Percentiles rank a stretch among this genome's conserved stretches.
phyloP scores from a whole-genome alignment of 92 coral and sea anemone genomes.

The Anthopleura xanthogrammica region DNA sequence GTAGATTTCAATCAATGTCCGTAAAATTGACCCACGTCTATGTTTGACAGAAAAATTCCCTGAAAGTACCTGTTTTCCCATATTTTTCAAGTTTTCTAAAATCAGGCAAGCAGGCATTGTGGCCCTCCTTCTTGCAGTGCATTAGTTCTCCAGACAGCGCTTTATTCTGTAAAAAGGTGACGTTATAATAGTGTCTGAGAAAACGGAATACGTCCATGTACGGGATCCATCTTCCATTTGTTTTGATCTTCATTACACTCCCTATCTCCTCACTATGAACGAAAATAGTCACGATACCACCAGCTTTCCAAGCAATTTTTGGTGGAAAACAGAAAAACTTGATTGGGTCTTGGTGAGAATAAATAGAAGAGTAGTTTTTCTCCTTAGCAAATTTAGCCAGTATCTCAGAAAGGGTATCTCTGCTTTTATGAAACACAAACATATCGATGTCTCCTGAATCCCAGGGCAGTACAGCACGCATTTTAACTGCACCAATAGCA shows the following conservation, averaged over 20 bases:
- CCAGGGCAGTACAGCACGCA: slow-evolving; percentile 60
- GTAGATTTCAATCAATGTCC: no score
- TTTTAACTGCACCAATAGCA: slow-evolving; percentile 56
- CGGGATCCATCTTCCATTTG: neutral
- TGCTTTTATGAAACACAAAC: slow-evolving; percentile 14
- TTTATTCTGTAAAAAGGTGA: neutral
- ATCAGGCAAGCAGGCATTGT: neutral
- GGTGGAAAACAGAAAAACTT: neutral
- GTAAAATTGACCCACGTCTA: no score
- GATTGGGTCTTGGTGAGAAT: neutral
- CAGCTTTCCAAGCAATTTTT: neutral
- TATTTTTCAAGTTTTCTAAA: neutral
- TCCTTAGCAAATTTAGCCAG: slow-evolving; percentile 14
- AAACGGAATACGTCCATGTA: neutral
- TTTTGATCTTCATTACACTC: neutral
- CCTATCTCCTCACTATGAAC: neutral
- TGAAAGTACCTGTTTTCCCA: neutral
- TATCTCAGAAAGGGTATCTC: neutral
- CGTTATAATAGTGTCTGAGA: neutral
- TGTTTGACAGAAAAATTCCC: neutral
- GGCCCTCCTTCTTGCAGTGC: neutral
- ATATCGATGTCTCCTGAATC: slow-evolving; percentile 65
- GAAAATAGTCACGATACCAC: neutral
- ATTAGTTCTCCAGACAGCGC: neutral
- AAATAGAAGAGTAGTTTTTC: neutral